phyloP scores from a whole-genome alignment of 1,140 invertebrate genomes.

The Patella vulgata region DNA sequence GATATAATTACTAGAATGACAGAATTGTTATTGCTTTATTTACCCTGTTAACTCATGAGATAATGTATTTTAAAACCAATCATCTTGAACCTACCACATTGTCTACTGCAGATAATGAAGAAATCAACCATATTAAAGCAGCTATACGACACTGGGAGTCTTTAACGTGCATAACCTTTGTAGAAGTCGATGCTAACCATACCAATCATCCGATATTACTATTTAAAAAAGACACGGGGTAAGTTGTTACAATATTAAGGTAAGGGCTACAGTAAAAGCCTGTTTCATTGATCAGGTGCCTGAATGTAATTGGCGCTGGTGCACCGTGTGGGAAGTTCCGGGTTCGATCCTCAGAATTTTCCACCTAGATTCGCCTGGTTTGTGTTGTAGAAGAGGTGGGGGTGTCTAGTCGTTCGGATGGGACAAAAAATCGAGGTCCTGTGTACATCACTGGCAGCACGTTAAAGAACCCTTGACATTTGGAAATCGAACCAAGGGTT shows the following conservation, averaged over 20 bases:
- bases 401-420: too few relatives aligned
- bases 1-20: too few relatives aligned
- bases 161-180: slow-evolving; percentile 93
- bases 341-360: background rate
- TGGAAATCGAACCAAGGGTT: too few relatives aligned
- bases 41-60: too few relatives aligned
- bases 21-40: too few relatives aligned
- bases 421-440: too few relatives aligned
- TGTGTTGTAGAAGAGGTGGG: too few relatives aligned
- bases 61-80: too few relatives aligned
- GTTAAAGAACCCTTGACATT: too few relatives aligned
- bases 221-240: slow-evolving; percentile 30
- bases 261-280: background rate
- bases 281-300: background rate
- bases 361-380: background rate
- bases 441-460: too few relatives aligned
- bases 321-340: background rate
- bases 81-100: too few relatives aligned
- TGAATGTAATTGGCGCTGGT: background rate
- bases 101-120: slow-evolving; percentile 17
- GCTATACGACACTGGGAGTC: slow-evolving; percentile 98
- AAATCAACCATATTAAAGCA: slow-evolving; percentile 79
- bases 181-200: slow-evolving; percentile 19
- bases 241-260: background rate
- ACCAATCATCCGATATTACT: slow-evolving; percentile 13